Base-by-base conservation (phyloP, 2,113 vertebrate genomes). In the Phylloscopus trochilus region DNA sequence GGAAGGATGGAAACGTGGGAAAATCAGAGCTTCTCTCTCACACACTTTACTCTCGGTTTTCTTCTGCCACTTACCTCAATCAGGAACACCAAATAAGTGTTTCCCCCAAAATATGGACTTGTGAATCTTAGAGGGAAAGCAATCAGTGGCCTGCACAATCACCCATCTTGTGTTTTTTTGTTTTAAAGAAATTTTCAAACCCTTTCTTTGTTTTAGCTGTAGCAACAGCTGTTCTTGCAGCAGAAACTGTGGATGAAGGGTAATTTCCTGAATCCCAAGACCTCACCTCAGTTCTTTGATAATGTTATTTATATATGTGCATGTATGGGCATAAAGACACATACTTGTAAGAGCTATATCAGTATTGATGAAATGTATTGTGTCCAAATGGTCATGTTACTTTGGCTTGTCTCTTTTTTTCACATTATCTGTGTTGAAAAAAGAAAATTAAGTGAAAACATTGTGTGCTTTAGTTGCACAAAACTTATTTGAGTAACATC, bases 131-230 rank as follows among this genome's bases (percentile, higher is more conserved):
- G 12, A 89, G 37, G 79, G 63, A 85, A 69, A 92, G n/a, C n/a
- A 92, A 89, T 95, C 95, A 84, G 67, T 85, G 77, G 39, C 64
- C 87, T 92, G 55, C 46, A 70, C 12, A 91, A 70, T 43, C 35
- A 94, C n/a, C n/a, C 70, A 24, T 4, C 41, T 90, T 95, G 77
- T 97, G 63, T 39, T 49, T 95, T 94, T 77, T 83, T 72, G 55
- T 96, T 94, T 93, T 91, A 97, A 95, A 87, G 43, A 35, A 90
- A 92, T 96, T 97, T 96, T 96, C 47, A 90, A 96, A 51, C 47
- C 47, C 37, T 94, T 92, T 93, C 59, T 97, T 96, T 96, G 56
- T 92, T 95, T 83, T 67, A 93, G 73, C 53, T 93, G 41, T 72
- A 97, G 69, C 52, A 96, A 78, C 37, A 96, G 59, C 18, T 75